Percentiles rank a stretch among this genome's conserved stretches.
These are phyloP conservation scores for Nasonia longicornis DNA, from an alignment of 1,140 invertebrate genomes.

Conservation along the genomic window DNA sequence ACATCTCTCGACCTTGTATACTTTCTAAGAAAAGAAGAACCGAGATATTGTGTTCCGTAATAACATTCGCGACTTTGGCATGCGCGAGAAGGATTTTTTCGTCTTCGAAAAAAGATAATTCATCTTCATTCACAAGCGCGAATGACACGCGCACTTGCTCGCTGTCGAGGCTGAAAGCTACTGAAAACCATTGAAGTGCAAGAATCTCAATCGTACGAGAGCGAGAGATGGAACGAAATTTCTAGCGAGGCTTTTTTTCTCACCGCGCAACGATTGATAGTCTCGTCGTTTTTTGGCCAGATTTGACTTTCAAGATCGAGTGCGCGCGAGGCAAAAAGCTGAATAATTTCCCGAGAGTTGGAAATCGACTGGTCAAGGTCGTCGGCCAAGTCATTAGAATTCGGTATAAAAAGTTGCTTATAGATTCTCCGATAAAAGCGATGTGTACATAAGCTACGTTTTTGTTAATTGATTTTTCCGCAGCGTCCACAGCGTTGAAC, in stretches of 20 bases:
- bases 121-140: too few species aligned
- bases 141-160: too few species aligned
- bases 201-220: too few species aligned
- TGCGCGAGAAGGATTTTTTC: background rate
- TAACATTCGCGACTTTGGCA: background rate
- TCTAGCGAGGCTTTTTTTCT: too few species aligned
- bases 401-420: conserved; percentile 2
- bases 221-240: too few species aligned
- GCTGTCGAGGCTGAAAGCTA: too few species aligned
- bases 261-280: too few species aligned
- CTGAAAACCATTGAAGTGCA: too few species aligned
- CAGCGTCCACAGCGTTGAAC: too few species aligned
- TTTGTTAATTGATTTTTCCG: too few species aligned
- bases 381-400: background rate
- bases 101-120: background rate
- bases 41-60: background rate
- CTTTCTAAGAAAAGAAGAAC: conserved; percentile 29
- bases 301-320: background rate
- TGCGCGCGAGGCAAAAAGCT: background rate
- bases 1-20: background rate
- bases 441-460: too few species aligned
- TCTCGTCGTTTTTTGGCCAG: background rate
- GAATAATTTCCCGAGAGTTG: background rate
- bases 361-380: conserved; percentile 15
- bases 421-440: background rate